Base-by-base conservation (phyloP, 1,140 invertebrate species). In the Drosophila aff. region DNA sequence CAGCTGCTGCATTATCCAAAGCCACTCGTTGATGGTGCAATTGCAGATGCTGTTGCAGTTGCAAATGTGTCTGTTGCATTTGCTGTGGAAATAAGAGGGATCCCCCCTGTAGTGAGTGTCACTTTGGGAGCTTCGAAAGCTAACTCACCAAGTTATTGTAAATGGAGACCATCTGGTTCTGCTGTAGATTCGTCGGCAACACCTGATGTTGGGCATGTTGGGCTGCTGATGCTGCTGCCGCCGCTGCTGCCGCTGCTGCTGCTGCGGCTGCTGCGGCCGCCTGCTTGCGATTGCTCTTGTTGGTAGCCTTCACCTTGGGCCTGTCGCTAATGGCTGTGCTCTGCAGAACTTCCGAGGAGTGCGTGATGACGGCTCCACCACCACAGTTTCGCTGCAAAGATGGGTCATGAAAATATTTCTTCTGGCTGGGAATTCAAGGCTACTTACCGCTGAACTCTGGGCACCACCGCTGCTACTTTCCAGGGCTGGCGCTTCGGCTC, bases 291-390 rank as follows among this genome's bases (percentile, higher is more conserved):
- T 96, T 96, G 89, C 96, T 96, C 91, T 97, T 97, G 36, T 96
- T 96, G 41, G 96, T 95, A 10, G 96, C 95, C 92, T 97, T 97
- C 0, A 95, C 96, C 94, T 97, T 97, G 38, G 96, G 96, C 76
- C 96, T 94, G 94, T 97, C 96, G 92, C 96, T 96, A 44, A 96
- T 96, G 62, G 96, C 96, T 52, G 96, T 96, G 87, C 95, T 95
- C 93, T 96, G 94, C 38, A 94, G 84, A 23, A 93, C 92, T 82
- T 91, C 74, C 72, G 92, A 92, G 91, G 94, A 84, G 93, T 94
- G 90, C 61, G 93, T 72, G 81, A 94, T 72, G 83, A 94, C 64
- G 82, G 93, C 67, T 28, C 81, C 68, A 18, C 81, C 68, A 18
- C 76, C 59, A 57, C 84, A 65, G 61, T 73, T 82, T 55, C 78